These are phyloP conservation scores for Eupsilia transversa DNA, from an alignment of 2,888 invertebrate species.

Conservation along the genomic window DNA sequence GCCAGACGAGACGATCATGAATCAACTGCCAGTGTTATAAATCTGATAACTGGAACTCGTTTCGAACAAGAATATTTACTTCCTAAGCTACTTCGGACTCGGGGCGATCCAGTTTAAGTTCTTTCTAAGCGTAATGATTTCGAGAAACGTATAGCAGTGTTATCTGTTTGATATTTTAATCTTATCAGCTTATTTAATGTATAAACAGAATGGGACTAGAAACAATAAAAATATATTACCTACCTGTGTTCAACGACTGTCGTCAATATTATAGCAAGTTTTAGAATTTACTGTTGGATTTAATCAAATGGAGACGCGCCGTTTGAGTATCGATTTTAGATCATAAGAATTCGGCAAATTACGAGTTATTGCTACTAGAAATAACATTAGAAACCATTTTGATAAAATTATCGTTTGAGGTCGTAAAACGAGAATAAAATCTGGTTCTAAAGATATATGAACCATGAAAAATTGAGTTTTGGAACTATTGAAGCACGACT, in stretches of 20 bases:
- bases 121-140: conserved; percentile 64
- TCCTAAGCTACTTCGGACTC: conserved; percentile 70
- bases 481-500: conserved; percentile 79
- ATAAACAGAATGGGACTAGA: conserved; percentile 68
- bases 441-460: conserved; percentile 75
- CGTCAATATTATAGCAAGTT: conserved; percentile 50
- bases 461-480: conserved; percentile 82
- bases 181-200: conserved; percentile 77
- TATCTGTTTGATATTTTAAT: conserved; percentile 77
- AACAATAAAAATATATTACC: conserved; percentile 75
- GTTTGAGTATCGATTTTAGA: conserved; percentile 53
- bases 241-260: conserved; percentile 67
- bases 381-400: conserved; percentile 62
- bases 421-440: conserved; percentile 71
- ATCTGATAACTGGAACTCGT: conserved; percentile 87
- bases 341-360: conserved; percentile 64
- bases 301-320: conserved; percentile 48
- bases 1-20: conserved; percentile 86
- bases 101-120: conserved; percentile 64
- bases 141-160: conserved; percentile 52
- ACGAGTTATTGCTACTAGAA: conserved; percentile 70
- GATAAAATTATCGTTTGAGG: conserved; percentile 64
- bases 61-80: conserved; percentile 76
- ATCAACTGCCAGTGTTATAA: conserved; percentile 87
- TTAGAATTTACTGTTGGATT: conserved; percentile 61